Conservation (phyloP, 2,888 invertebrate species). For the Anthophora plumipes region DNA sequence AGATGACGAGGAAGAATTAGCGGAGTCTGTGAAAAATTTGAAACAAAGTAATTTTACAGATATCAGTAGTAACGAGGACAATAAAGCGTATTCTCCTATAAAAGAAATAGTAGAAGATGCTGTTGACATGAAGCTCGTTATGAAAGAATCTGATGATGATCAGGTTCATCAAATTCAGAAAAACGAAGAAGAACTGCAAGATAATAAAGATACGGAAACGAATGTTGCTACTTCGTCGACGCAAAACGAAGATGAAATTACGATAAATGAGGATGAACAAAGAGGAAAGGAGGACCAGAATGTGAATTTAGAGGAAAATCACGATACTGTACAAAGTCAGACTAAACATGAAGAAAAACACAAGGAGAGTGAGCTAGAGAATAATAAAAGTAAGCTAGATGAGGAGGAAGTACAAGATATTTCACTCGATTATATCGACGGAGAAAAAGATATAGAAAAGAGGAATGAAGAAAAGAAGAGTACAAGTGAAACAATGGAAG, state of each 20-base stretch:
- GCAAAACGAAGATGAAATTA: neutral
- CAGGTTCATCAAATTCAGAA: neutral
- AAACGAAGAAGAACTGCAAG: neutral
- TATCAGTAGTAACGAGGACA: neutral
- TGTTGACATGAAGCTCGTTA: neutral
- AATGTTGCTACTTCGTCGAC: too few relatives aligned
- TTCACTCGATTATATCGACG: neutral
- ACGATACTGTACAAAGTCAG: neutral
- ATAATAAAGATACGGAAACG: neutral
- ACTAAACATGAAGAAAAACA: neutral
- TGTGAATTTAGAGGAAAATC: neutral
- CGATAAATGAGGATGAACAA: neutral
- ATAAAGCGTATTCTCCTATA: neutral
- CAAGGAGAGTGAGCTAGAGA: slow-evolving; percentile 7
- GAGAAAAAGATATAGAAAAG: neutral
- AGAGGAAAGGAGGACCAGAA: neutral
- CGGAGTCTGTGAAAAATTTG: neutral
- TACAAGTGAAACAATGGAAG: neutral
- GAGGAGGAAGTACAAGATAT: neutral
- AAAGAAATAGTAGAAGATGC: slow-evolving; percentile 18
- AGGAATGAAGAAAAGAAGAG: neutral
- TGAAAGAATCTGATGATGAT: slow-evolving; percentile 13
- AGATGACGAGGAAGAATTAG: slow-evolving; percentile 57
- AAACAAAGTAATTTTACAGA: neutral
- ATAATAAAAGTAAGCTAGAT: neutral